phyloP scores from a whole-genome alignment of 2,888 invertebrate species.

The Stegana nigrithorax region DNA sequence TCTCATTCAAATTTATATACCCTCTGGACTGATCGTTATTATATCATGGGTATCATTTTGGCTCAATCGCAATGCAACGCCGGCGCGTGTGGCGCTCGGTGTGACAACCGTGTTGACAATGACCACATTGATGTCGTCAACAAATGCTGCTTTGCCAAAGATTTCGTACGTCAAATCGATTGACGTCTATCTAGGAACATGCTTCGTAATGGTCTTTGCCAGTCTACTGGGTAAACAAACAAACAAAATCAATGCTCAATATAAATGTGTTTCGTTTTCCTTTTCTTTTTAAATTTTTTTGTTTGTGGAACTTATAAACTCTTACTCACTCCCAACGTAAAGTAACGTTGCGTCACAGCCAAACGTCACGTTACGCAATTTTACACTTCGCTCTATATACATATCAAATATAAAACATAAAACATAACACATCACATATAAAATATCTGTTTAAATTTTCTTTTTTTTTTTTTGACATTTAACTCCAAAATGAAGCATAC shows the following conservation, averaged over 20 bases:
- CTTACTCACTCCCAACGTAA: too few species aligned
- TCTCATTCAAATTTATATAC: conserved; percentile 98
- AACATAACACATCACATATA: too few species aligned
- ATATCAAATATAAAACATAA: too few species aligned
- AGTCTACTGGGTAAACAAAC: conserved; percentile 91
- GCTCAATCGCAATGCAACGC: conserved; percentile 95
- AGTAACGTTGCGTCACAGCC: too few species aligned
- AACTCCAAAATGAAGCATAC: too few species aligned
- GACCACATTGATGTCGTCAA: conserved; percentile 97
- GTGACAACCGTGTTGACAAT: conserved; percentile 97
- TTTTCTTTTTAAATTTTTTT: too few species aligned
- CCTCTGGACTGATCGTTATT: conserved; percentile 95
- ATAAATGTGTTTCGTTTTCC: too few species aligned
- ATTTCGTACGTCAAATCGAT: conserved; percentile 98
- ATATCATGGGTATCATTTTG: conserved; percentile 98
- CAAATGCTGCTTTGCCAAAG: conserved; percentile 96
- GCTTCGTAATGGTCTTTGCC: conserved; percentile 99
- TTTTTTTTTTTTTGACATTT: too few species aligned
- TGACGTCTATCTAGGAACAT: conserved; percentile 96
- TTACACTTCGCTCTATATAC: too few species aligned
- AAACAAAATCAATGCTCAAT: conserved; percentile 27
- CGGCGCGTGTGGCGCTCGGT: conserved; percentile 92
- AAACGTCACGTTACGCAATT: too few species aligned
- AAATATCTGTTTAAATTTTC: background rate
- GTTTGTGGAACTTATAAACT: too few species aligned